These are phyloP conservation scores for Lophochroa leadbeateri DNA, from an alignment of 2,113 vertebrate genomes.

Conservation along the genomic window DNA sequence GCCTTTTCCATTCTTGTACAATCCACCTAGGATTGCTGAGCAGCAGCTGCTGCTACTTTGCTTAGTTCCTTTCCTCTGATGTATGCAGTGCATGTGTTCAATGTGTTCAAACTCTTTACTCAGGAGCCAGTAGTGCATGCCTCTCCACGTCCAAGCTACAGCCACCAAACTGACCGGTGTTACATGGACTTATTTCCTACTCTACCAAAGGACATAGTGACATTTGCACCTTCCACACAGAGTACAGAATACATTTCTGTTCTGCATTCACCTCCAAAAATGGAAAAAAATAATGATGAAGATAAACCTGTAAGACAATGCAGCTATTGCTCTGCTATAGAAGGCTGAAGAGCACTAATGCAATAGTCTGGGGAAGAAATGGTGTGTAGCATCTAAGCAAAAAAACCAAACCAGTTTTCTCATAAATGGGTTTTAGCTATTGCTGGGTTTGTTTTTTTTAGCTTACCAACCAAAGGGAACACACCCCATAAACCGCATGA, in stretches of 20 bases:
- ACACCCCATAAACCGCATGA: background rate
- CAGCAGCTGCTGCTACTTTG: background rate
- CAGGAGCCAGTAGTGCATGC: background rate
- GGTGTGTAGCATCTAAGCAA: background rate
- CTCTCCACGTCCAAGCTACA: background rate
- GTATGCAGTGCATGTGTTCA: accelerated
- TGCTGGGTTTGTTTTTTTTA: background rate
- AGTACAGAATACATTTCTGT: background rate
- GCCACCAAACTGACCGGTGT: background rate
- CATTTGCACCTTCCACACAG: background rate
- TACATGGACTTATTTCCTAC: background rate
- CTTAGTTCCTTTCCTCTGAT: background rate
- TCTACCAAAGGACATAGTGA: background rate
- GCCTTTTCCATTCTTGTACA: background rate
- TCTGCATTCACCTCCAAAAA: background rate
- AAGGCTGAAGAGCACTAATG: background rate
- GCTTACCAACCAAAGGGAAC: background rate
- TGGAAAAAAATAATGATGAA: background rate
- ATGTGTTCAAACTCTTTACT: background rate
- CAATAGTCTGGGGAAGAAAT: background rate
- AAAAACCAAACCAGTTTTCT: background rate
- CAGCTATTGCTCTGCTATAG: background rate
- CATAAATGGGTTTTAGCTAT: background rate
- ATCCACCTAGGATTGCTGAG: background rate
- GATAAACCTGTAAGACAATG: background rate